These are phyloP conservation scores for Charaxes varanes DNA, from an alignment of 1,140 invertebrate genomes.

Conservation along the genomic window DNA sequence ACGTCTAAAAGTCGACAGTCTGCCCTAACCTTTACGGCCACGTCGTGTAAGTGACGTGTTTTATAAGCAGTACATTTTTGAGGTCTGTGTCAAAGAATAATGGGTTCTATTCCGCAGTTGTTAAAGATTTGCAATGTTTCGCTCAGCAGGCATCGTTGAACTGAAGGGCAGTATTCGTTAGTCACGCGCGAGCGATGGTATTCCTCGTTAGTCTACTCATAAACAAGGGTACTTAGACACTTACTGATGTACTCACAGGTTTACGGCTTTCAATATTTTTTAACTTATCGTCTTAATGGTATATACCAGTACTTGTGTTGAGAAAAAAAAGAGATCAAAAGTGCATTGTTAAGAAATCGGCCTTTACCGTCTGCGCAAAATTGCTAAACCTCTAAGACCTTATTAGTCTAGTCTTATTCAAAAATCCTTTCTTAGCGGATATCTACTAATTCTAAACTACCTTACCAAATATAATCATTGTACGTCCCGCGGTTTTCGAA, in stretches of 20 bases:
- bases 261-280: constrained; percentile 57
- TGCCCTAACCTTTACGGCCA: no score
- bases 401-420: no score
- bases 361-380: no score
- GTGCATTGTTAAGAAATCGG: no score
- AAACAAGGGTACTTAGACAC: constrained; percentile 60
- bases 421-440: no score
- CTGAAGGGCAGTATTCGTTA: constrained; percentile 40
- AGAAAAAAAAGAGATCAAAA: no score
- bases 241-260: constrained; percentile 57
- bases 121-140: constrained; percentile 8
- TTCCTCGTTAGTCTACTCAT: constrained; percentile 63
- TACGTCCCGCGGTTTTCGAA: no score
- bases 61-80: constrained; percentile 8
- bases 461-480: no score
- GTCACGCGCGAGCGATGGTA: constrained; percentile 51
- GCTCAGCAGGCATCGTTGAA: constrained; percentile 17
- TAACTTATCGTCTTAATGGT: constrained; percentile 30
- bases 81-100: constrained; percentile 8
- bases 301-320: no score
- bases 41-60: constrained; percentile 12
- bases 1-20: no score
- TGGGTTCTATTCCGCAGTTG: constrained; percentile 7
- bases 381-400: no score
- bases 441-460: no score